Percentiles rank a stretch among this genome's conserved stretches.
These are phyloP conservation scores for Cryptotis parvus DNA, from an alignment of 2,113 vertebrate species.

Conservation along the genomic window DNA sequence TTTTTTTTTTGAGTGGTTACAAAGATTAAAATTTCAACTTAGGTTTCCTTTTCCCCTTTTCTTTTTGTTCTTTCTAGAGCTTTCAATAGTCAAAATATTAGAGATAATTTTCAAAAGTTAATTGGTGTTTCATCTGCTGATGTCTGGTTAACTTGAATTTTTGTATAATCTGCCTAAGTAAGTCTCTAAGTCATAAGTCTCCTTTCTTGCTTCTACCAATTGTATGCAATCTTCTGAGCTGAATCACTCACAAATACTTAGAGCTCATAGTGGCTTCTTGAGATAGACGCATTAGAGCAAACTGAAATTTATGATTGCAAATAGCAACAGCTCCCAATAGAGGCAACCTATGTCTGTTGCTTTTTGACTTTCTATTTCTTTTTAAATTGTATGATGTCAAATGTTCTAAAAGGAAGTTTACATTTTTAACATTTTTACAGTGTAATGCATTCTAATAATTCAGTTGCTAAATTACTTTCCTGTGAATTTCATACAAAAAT, in stretches of 20 bases:
- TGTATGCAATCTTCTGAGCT: slow-evolving; percentile 10
- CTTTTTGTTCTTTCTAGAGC: background rate
- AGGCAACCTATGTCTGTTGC: background rate
- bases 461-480: background rate
- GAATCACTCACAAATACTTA: background rate
- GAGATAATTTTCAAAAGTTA: background rate
- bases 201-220: background rate
- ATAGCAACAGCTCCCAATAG: background rate
- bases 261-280: background rate
- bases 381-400: background rate
- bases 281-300: background rate
- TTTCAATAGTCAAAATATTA: background rate
- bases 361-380: background rate
- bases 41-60: background rate
- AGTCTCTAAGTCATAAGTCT: background rate
- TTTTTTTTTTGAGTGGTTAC: background rate
- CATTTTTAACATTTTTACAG: background rate
- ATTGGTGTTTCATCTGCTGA: background rate
- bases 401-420: background rate
- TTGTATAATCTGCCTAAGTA: background rate
- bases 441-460: background rate
- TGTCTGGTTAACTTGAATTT: background rate
- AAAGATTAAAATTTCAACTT: background rate
- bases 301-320: background rate
- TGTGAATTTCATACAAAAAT: background rate